A percentile compares a stretch with the other conserved stretches of the same genome.
phyloP scores from a whole-genome alignment of 2,113 vertebrate species.

The Chaetops frenatus region DNA sequence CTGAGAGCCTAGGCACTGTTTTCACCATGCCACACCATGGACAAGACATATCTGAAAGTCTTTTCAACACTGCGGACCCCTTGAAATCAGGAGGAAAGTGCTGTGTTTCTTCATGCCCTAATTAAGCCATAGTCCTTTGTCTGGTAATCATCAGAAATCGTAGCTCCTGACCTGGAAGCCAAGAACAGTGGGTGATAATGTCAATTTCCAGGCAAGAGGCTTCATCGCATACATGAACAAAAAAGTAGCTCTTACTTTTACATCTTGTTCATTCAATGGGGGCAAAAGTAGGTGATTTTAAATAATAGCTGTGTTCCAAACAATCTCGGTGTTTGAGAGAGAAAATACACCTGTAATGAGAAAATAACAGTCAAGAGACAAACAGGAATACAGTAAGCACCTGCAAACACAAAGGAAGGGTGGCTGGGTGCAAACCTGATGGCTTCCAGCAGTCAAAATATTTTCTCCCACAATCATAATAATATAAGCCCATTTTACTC shows the following conservation, averaged over 20 bases:
- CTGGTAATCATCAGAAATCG: not conserved
- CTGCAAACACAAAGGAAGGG: not conserved
- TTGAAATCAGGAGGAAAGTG: not conserved
- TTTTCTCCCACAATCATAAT: not conserved
- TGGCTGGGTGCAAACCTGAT: not conserved
- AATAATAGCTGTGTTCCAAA: not conserved
- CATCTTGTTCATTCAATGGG: not conserved
- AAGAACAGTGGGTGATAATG: not conserved
- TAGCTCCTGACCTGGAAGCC: not conserved
- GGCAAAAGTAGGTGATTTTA: not conserved
- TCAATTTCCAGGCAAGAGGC: not conserved
- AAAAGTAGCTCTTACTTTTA: not conserved
- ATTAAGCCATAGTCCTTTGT: not conserved
- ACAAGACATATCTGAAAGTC: not conserved
- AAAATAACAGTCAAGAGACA: not conserved
- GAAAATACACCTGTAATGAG: not conserved
- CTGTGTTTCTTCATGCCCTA: not conserved
- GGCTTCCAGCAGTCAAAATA: not conserved
- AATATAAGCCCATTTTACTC: not conserved
- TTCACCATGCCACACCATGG: not conserved
- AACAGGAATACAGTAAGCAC: not conserved
- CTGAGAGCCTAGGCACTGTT: not conserved
- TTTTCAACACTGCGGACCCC: not conserved
- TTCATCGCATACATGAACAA: not conserved
- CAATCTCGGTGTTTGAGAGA: not conserved